A percentile compares a stretch with the other conserved stretches of the same genome.
phyloP scores from a whole-genome alignment of 2,797 vertebrate genomes.

The Alosa sapidissima region DNA sequence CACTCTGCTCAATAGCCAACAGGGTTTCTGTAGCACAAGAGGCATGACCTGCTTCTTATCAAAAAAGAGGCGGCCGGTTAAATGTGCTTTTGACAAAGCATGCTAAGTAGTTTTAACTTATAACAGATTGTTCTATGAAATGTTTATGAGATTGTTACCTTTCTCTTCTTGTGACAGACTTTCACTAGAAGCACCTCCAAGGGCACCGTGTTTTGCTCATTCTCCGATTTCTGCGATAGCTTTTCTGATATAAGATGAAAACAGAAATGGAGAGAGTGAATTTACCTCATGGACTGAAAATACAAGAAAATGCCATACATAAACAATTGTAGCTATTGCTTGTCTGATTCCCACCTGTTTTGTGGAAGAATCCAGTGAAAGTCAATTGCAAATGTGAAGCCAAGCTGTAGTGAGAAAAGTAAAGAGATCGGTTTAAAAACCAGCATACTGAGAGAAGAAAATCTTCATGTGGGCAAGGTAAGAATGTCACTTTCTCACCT shows the following conservation, averaged over 20 bases:
- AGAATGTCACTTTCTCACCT: constrained; percentile 71
- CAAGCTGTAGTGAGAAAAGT: constrained; percentile 69
- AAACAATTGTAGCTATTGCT: background rate
- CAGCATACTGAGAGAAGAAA: background rate
- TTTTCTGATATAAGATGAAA: constrained; percentile 73
- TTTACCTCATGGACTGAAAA: background rate
- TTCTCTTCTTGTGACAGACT: constrained; percentile 90
- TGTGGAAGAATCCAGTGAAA: constrained; percentile 98
- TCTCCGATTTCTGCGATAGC: constrained; percentile 86
- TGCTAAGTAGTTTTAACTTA: background rate
- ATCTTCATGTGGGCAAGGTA: background rate
- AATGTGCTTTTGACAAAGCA: background rate
- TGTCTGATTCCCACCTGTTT: constrained; percentile 82
- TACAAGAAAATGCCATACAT: background rate
- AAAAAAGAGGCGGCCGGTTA: background rate
- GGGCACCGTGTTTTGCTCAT: constrained; percentile 87
- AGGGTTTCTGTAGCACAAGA: background rate
- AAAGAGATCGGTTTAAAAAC: background rate
- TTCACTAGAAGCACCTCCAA: constrained; percentile 88
- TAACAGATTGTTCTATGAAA: background rate
- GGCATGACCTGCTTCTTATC: background rate
- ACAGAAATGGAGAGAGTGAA: constrained; percentile 20
- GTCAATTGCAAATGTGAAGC: constrained; percentile 95
- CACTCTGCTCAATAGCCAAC: background rate
- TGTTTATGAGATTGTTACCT: constrained; percentile 69